Evolutionary conservation across 2,888 invertebrate species (phyloP).

Genomic region (Cantharis rustica): DNA sequence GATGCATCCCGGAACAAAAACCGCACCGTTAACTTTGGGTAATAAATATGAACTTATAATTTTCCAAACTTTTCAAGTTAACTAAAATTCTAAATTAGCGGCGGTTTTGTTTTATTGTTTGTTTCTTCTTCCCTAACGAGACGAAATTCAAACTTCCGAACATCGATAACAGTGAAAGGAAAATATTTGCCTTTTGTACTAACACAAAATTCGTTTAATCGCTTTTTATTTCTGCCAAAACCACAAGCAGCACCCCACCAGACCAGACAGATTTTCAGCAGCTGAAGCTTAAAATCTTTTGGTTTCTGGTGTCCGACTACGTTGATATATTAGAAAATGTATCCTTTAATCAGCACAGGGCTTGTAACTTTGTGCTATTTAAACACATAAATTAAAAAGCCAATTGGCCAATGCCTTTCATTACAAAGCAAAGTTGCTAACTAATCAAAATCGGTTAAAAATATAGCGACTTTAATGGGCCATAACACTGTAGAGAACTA

Average conservation of each 20-base stretch:
- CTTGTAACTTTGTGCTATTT: background rate
- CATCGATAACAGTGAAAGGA: background rate
- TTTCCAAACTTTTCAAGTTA: background rate
- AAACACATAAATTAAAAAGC: background rate
- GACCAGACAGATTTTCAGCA: background rate
- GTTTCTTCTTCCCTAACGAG: background rate
- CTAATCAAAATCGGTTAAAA: background rate
- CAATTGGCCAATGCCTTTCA: background rate
- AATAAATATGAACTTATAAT: background rate
- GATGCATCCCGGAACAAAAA: background rate
- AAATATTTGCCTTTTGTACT: background rate
- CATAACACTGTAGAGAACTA: background rate
- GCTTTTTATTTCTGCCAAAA: background rate
- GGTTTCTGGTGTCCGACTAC: background rate
- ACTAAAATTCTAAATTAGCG: background rate
- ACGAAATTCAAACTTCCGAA: background rate
- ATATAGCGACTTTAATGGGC: background rate
- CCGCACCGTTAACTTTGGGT: background rate
- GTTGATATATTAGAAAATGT: background rate
- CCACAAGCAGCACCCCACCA: background rate
- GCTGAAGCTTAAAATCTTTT: background rate
- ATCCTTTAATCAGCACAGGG: background rate
- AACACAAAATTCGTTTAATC: background rate
- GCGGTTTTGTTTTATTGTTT: background rate
- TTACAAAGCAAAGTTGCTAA: background rate